phyloP scores from a whole-genome alignment of 2,113 vertebrate species.

The Sebastes schlegelii region DNA sequence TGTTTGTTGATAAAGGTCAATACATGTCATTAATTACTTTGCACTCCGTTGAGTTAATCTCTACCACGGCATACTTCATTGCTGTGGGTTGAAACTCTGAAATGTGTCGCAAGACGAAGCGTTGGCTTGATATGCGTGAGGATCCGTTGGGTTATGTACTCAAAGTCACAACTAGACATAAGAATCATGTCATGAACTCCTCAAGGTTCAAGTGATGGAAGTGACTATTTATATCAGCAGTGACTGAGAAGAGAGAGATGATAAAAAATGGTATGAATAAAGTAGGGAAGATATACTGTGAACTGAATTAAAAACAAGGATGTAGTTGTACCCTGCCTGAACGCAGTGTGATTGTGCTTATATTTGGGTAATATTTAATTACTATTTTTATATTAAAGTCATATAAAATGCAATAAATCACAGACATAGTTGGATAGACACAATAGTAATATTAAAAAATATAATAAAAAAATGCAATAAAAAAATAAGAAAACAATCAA shows the following conservation, averaged over 20 bases:
- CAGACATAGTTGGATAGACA: too few species aligned
- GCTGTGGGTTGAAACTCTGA: too few species aligned
- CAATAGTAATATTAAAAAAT: too few species aligned
- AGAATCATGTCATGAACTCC: too few species aligned
- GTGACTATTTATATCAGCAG: background rate
- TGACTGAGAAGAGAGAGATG: background rate
- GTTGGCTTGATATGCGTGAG: fast-evolving
- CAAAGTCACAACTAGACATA: background rate
- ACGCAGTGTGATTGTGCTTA: background rate
- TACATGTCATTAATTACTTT: slow-evolving; percentile 21
- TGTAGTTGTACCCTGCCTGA: too few species aligned
- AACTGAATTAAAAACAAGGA: too few species aligned
- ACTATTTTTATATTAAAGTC: too few species aligned
- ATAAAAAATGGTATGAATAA: background rate
- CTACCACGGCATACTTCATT: too few species aligned
- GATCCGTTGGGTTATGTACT: background rate
- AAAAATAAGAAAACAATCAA: too few species aligned
- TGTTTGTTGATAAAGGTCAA: slow-evolving; percentile 23
- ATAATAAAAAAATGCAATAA: too few species aligned
- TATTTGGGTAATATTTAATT: too few species aligned
- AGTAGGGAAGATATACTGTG: background rate
- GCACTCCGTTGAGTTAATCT: background rate
- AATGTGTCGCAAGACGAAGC: background rate
- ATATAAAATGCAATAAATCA: too few species aligned
- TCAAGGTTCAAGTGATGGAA: background rate